Base-by-base conservation (phyloP, 2,888 invertebrate genomes). In the Lochmaea capreae region DNA sequence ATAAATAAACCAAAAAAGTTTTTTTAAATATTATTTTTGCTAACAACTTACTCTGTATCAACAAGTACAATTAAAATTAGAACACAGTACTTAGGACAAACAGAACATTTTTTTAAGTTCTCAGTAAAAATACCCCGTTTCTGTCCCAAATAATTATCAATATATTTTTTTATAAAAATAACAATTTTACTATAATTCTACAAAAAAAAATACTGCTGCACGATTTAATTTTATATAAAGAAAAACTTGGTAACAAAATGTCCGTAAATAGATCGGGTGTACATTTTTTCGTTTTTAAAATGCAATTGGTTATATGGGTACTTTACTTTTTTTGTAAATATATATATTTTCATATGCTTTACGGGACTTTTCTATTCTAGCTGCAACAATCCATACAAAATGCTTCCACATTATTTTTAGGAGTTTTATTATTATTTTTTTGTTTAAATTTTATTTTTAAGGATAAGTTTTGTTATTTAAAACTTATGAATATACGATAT, bases 401-500 rank as follows among this genome's bases (percentile, higher is more conserved):
- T 85, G 85, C 85, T 85, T 85, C 85, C 85, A 85, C 82, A 79
- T 84, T 83, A 77, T 74, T 78, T 78, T 77, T 74, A 73, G 75
- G 74, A 73, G 61, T 68, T 76, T 76, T 79, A 79, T 81, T 79
- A 79, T 81, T 81, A 79, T 85, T 85, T 85, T 71, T 85, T 84
- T 84, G 84, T 85, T 85, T 85, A 85, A 85, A 84, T 86, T 84
- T 86, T 86, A 85, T 85, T 82, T 84, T 84, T 85, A 85, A 84
- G 81, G 83, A 86, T 85, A 84, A 86, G 85, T 87, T 87, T 86
- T 87, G 86, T 87, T 87, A 86, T 86, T 85, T 85, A 84, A 83
- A 86, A 87, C 85, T 86, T 86, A 87, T 85, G 85, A 86, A 86
- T 86, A 86, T 86, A 86, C 87, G 85, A 87, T 87, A 87, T 87